Evolutionary conservation across 2,113 vertebrate species (phyloP).

Genomic region (Mirounga angustirostris): DNA sequence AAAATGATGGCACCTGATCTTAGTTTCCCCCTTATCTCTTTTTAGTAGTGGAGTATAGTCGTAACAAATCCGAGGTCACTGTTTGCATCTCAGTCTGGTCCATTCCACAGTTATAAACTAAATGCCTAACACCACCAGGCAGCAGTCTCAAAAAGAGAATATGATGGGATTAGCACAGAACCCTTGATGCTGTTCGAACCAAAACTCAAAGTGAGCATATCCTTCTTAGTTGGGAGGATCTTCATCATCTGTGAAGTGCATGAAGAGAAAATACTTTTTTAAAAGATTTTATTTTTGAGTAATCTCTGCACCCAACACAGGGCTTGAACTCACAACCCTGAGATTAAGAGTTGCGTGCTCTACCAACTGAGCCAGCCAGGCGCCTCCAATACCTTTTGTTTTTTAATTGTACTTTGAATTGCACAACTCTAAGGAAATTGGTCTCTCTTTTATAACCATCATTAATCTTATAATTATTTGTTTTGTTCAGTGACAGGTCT

Average conservation of each 20-base stretch:
- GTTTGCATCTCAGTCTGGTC: neutral
- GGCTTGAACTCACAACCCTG: neutral
- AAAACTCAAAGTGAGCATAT: neutral
- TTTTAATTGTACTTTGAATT: constrained; percentile 19
- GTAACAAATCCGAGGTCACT: neutral
- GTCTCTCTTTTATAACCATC: neutral
- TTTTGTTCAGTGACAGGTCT: neutral
- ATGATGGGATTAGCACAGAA: neutral
- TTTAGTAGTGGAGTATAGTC: neutral
- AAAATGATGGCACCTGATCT: neutral
- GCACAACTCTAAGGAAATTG: neutral
- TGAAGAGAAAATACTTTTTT: neutral
- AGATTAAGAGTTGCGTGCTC: neutral
- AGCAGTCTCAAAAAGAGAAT: neutral
- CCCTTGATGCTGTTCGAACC: neutral
- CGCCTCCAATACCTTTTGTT: neutral
- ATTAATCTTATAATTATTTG: neutral
- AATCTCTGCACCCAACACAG: neutral
- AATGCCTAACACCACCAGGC: neutral
- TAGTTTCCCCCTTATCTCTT: neutral
- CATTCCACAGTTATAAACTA: neutral
- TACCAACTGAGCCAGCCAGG: neutral
- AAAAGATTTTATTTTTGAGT: neutral
- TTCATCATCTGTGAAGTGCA: neutral
- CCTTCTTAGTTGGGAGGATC: neutral